Evolutionary conservation across 2,888 invertebrate genomes (phyloP), one percentile per base, ranked within the genome.

Genomic region (Sarcophaga variegata): DNA sequence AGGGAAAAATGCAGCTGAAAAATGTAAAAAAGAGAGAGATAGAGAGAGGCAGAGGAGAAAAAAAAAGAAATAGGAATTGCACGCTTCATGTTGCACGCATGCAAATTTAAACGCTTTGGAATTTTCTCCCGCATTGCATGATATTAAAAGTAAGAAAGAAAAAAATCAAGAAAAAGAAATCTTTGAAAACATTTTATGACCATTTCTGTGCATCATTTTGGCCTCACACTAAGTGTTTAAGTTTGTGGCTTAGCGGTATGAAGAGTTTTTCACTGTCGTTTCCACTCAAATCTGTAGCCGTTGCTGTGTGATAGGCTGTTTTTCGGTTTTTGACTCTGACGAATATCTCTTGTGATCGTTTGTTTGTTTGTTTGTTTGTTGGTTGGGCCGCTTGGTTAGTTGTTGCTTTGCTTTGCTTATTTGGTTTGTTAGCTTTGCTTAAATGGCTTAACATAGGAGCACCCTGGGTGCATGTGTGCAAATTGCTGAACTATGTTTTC

Each of bases 41-140:
- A 22, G 22, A 77, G 17, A 17, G 69, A 49, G 27, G 20, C 1
- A 54, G 47, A 70, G 64, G 20, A 37, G 72, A 75, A 76, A 27
- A 71, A 72, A 45, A 17, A 74, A 60, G n/a, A 27, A 14, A 54
- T 63, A 75, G 69, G 47, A 67, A 83, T 83, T 87, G 84, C 87
- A 87, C 84, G 87, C 87, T 87, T 87, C 84, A 87, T 84, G 84
- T 87, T 83, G 81, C 82, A 82, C 85, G 88, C 88, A 88, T 88
- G 88, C 88, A 88, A 88, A 88, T 88, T 83, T 86, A 83, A 86
- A 84, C 82, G 83, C 85, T 87, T 77, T 69, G 88, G 86, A 88
- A 88, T 88, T 88, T 88, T 88, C 88, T 85, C 88, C 88, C 85
- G 88, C 88, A 86, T 88, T 81, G 88, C 87, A 86, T 88, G 87